Evolutionary conservation across 1,140 invertebrate genomes (phyloP).

Genomic region (Pseudomyrmex flavicornis): DNA sequence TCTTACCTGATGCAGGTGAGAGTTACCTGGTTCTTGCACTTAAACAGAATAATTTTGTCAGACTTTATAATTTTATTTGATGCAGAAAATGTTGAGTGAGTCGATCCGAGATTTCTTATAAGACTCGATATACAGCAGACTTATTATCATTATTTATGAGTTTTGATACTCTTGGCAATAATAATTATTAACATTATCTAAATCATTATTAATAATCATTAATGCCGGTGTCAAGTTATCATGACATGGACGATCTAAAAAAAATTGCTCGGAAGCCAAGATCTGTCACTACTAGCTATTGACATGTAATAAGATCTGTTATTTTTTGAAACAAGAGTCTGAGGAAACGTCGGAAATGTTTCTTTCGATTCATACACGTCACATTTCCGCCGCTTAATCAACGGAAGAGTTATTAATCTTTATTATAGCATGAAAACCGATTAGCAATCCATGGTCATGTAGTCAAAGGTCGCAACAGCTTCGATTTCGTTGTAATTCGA

Average conservation of each 20-base stretch:
- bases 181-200: neutral
- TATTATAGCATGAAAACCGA: no score
- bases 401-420: no score
- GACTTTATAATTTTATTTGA: slow-evolving; percentile 9
- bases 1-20: neutral
- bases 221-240: slow-evolving; percentile 22
- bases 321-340: no score
- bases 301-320: no score
- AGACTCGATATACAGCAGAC: neutral
- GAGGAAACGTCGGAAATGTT: no score
- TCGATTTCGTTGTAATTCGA: slow-evolving; percentile 4
- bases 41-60: no score
- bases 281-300: slow-evolving; percentile 68
- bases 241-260: slow-evolving; percentile 29
- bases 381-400: no score
- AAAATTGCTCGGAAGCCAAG: slow-evolving; percentile 67
- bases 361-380: no score
- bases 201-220: neutral
- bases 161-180: neutral
- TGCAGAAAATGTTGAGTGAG: neutral
- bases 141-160: slow-evolving; percentile 34
- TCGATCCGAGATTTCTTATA: neutral
- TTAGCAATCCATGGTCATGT: no score
- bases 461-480: no score
- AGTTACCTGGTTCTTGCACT: slow-evolving; percentile 9